phyloP scores from a whole-genome alignment of 2,888 invertebrate species.

The Vanessa cardui region DNA sequence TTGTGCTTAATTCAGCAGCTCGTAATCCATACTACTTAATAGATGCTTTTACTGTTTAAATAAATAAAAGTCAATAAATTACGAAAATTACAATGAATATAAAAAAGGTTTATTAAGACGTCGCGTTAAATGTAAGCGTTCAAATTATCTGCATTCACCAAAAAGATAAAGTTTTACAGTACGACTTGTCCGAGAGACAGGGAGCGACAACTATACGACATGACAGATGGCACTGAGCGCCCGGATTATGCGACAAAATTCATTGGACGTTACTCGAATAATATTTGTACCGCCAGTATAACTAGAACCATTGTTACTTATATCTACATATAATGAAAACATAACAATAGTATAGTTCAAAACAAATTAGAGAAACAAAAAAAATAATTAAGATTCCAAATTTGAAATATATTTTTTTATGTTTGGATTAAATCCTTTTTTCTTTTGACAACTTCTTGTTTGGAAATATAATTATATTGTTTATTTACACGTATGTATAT shows the following conservation, averaged over 20 bases:
- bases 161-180: conserved; percentile 18
- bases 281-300: not conserved
- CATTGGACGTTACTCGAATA: conserved; percentile 17
- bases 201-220: conserved; percentile 25
- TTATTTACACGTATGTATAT: no score
- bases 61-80: no score
- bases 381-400: no score
- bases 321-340: not conserved
- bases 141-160: not conserved
- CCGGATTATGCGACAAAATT: conserved; percentile 26
- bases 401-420: no score
- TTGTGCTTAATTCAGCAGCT: no score
- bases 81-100: not conserved
- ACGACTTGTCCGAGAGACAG: conserved; percentile 19
- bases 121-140: not conserved
- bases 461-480: no score
- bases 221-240: conserved; percentile 28
- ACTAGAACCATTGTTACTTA: not conserved
- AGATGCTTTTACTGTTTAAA: no score
- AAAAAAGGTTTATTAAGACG: not conserved
- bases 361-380: no score
- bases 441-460: no score
- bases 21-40: no score
- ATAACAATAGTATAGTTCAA: not conserved
- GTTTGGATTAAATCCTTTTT: no score